These are phyloP conservation scores for Neomonachus schauinslandi DNA, from an alignment of 2,113 vertebrate genomes.

Conservation along the genomic window DNA sequence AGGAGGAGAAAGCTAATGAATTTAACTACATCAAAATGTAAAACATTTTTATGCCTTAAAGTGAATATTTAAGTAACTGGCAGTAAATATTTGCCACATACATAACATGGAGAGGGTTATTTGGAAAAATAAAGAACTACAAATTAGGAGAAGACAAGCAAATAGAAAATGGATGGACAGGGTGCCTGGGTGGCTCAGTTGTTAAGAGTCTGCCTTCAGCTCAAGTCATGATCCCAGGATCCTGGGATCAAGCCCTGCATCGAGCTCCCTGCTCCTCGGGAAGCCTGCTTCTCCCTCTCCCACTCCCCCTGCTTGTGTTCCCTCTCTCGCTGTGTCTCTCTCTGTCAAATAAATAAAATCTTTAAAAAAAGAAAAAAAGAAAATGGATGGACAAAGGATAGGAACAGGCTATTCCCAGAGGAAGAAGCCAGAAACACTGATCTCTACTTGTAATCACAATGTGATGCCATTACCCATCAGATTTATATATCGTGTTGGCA, in stretches of 20 bases:
- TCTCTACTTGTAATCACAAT: background rate
- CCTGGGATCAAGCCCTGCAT: too few species aligned
- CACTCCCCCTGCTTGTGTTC: too few species aligned
- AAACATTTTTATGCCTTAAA: background rate
- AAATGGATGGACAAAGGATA: background rate
- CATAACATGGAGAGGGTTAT: background rate
- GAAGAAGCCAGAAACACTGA: background rate
- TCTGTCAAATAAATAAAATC: too few species aligned
- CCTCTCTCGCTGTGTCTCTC: too few species aligned
- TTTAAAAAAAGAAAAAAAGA: too few species aligned
- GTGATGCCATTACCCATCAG: background rate
- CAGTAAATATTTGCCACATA: background rate
- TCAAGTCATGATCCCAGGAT: too few species aligned
- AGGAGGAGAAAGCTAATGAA: background rate
- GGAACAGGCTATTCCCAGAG: background rate
- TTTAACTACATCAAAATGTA: slow-evolving; percentile 27
- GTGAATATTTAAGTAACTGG: background rate
- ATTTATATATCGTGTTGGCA: background rate
- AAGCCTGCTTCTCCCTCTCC: too few species aligned
- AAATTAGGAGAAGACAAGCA: background rate
- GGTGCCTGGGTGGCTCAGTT: too few species aligned
- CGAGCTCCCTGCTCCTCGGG: too few species aligned
- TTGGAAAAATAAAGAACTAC: slow-evolving; percentile 37
- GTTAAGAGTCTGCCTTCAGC: too few species aligned
- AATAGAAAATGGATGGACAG: background rate